Evolutionary conservation across 2,797 vertebrate genomes (phyloP).

Genomic region (Thunnus albacares): DNA sequence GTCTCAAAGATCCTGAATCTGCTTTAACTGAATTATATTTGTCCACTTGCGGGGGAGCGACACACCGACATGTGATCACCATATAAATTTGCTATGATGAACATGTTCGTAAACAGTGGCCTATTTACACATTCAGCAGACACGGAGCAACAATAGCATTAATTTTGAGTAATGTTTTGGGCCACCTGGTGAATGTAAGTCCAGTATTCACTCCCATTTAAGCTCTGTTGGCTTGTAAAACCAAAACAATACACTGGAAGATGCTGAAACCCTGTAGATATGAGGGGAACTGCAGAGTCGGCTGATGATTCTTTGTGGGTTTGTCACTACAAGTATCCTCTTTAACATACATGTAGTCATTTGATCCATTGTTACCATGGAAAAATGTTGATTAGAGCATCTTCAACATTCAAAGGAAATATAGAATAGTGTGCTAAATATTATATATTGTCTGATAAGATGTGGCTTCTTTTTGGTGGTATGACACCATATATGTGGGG

Average conservation of each 20-base stretch:
- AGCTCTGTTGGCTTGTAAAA: neutral
- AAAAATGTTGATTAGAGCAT: too few relatives aligned
- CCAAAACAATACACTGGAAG: neutral
- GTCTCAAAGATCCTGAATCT: neutral
- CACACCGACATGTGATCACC: neutral
- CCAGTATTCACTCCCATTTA: too few relatives aligned
- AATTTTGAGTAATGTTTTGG: neutral
- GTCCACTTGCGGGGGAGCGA: neutral
- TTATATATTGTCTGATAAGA: neutral
- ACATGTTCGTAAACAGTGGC: neutral
- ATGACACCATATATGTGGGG: neutral
- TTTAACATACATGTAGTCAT: too few relatives aligned
- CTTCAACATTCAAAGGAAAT: too few relatives aligned
- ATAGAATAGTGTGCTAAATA: too few relatives aligned
- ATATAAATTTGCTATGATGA: neutral
- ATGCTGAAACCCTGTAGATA: neutral
- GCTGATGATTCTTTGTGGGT: too few relatives aligned
- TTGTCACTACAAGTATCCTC: too few relatives aligned
- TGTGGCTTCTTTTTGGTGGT: neutral
- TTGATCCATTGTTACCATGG: too few relatives aligned
- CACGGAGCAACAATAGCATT: neutral
- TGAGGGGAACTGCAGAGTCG: too few relatives aligned
- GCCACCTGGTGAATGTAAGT: neutral
- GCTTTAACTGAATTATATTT: neutral
- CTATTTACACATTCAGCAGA: neutral